Evolutionary conservation across 2,113 vertebrate genomes (phyloP).

Genomic region (Archilochus colubris): DNA sequence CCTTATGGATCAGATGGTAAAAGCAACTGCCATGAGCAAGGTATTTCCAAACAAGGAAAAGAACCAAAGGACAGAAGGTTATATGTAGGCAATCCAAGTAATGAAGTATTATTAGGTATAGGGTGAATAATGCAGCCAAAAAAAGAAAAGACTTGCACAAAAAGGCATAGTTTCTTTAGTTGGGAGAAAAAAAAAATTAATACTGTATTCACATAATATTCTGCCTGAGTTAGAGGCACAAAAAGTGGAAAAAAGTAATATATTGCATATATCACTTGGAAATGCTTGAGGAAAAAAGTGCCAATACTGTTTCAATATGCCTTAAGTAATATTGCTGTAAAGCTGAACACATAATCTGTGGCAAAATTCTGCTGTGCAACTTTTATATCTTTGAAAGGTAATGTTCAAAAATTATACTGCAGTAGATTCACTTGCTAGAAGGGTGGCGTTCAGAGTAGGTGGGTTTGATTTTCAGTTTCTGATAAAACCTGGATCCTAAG

Average conservation of each 20-base stretch:
- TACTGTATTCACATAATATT: background rate
- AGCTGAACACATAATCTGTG: background rate
- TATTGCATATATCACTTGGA: background rate
- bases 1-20: background rate
- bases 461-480: background rate
- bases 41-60: conserved; percentile 51
- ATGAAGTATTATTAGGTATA: conserved; percentile 50
- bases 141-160: background rate
- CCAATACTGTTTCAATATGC: background rate
- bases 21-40: background rate
- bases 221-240: background rate
- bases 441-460: background rate
- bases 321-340: background rate
- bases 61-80: conserved; percentile 66
- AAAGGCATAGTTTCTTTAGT: background rate
- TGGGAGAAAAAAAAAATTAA: background rate
- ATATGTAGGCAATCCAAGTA: conserved; percentile 46
- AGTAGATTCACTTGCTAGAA: background rate
- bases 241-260: background rate
- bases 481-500: background rate
- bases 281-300: background rate
- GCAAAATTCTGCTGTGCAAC: background rate
- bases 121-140: background rate
- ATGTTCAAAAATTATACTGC: background rate
- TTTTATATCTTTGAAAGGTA: background rate